A percentile compares a stretch with the other conserved stretches of the same genome.
Evolutionary conservation across 2,888 invertebrate genomes (phyloP).

Genomic region (Terebella lapidaria): DNA sequence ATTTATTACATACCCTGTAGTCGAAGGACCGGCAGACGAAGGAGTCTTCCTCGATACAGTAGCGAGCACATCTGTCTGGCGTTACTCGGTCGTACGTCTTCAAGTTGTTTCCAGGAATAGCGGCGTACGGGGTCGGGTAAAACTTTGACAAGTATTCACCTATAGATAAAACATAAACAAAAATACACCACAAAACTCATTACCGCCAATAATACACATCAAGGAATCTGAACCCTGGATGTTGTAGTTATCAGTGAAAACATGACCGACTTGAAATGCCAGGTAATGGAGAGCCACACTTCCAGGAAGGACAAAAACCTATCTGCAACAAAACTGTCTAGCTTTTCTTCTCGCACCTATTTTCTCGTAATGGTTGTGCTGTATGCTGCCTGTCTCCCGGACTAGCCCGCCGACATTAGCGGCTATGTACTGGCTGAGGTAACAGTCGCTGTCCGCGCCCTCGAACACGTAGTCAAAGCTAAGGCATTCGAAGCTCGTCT

Average conservation of each 20-base stretch:
- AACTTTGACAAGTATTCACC: constrained; percentile 38
- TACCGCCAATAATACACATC: no score
- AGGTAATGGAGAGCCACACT: no score
- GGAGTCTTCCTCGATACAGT: constrained; percentile 39
- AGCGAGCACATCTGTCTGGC: constrained; percentile 42
- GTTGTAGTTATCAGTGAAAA: no score
- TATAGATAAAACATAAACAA: constrained; percentile 25
- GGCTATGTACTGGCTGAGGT: constrained; percentile 43
- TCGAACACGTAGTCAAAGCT: constrained; percentile 45
- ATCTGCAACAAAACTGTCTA: no score
- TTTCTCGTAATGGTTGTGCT: constrained; percentile 43
- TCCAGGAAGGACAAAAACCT: no score
- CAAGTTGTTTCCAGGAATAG: constrained; percentile 40
- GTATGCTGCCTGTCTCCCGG: constrained; percentile 27
- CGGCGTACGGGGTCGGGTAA: constrained; percentile 43
- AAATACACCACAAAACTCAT: not conserved
- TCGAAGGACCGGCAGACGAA: constrained; percentile 49
- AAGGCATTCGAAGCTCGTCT: constrained; percentile 37
- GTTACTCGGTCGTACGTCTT: constrained; percentile 35
- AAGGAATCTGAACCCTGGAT: no score
- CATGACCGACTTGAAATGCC: no score
- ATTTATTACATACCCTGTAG: constrained; percentile 48
- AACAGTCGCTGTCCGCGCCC: constrained; percentile 32
- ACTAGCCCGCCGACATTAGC: constrained; percentile 41
- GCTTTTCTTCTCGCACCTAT: constrained; percentile 34